phyloP scores from a whole-genome alignment of 2,888 invertebrate genomes.

The Sylvicola cinctus region DNA sequence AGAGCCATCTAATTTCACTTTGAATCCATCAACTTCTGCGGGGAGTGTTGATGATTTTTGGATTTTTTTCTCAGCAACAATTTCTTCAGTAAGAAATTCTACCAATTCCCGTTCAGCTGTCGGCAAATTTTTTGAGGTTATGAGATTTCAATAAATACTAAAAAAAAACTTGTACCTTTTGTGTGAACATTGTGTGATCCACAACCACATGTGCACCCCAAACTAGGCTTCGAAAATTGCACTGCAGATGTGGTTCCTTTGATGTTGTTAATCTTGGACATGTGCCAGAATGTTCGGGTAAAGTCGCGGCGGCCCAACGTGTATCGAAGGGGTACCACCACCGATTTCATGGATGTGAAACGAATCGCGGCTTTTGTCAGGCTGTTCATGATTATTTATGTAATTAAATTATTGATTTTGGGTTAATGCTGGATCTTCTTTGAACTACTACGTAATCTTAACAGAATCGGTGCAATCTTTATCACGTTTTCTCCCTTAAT shows the following conservation, averaged over 20 bases:
- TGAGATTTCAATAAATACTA: conserved; percentile 3
- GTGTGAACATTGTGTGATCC: conserved; percentile 40
- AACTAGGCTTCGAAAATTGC: conserved; percentile 29
- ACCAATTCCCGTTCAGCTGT: conserved; percentile 70
- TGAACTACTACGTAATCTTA: too few relatives aligned
- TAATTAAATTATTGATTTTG: conserved; percentile 11
- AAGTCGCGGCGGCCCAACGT: conserved; percentile 35
- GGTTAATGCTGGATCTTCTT: too few relatives aligned
- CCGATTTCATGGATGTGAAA: conserved; percentile 17
- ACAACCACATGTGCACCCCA: conserved; percentile 48
- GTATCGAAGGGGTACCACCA: conserved; percentile 13
- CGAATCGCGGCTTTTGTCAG: conserved; percentile 40
- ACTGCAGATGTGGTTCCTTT: too few relatives aligned
- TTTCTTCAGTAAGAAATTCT: conserved; percentile 84
- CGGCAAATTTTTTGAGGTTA: conserved; percentile 6
- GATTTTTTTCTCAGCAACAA: conserved; percentile 71
- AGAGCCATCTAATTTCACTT: conserved; percentile 56
- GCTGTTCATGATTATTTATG: conserved; percentile 38
- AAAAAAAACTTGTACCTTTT: conserved; percentile 34
- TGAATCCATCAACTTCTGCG: conserved; percentile 60
- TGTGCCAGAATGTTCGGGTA: conserved; percentile 51
- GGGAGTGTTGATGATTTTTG: conserved; percentile 57
- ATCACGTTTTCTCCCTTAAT: too few relatives aligned
- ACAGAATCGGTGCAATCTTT: too few relatives aligned
- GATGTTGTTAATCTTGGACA: too few relatives aligned